Base-by-base conservation (phyloP, 2,797 vertebrate genomes). In the Denticeps clupeoides region DNA sequence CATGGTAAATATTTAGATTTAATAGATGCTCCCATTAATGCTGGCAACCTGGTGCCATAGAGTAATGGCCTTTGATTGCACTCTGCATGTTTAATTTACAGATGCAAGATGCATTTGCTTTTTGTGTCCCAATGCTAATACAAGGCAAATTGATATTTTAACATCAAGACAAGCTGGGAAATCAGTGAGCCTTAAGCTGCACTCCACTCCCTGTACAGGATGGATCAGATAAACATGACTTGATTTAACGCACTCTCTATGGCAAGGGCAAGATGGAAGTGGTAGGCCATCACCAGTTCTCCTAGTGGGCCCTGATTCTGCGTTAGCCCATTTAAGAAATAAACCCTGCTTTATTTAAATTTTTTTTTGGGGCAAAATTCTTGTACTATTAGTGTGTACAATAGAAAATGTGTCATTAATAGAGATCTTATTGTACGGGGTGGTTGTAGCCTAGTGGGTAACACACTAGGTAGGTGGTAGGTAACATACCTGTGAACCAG, bases 11-110 rank as follows among this genome's bases (percentile, higher is more conserved):
- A 70, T 62, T 51, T 51, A 11, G 22, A 46, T 53, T 50, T 66
- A 62, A 72, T 64, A 60, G 51, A 70, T 62, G 56, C 49, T 42
- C 57, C 64, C 63, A 60, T 70, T 72, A 61, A 62, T 60, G 58
- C 26, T 51, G 53, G 62, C 42, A 52, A 52, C 53, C 55, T 59
- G 55, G 53, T 46, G 31, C 29, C 51, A 67, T 52, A 62, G 49
- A 64, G 49, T 56, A 63, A 70, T 59, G 58, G 52, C 45, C 45
- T 60, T 68, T 63, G 49, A 60, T 64, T 62, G 40, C 41, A 59
- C 47, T 56, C 56, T 47, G 37, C 53, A 41, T 55, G 56, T 64
- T 54, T n/a, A n/a, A 56, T 59, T 67, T 69, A 66, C 49, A 28
- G 51, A 56, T 62, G 63, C 47, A 58, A 47, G 57, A 59, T 56